These are phyloP conservation scores for Sialia sialis DNA, from an alignment of 2,113 vertebrate genomes.

Conservation along the genomic window DNA sequence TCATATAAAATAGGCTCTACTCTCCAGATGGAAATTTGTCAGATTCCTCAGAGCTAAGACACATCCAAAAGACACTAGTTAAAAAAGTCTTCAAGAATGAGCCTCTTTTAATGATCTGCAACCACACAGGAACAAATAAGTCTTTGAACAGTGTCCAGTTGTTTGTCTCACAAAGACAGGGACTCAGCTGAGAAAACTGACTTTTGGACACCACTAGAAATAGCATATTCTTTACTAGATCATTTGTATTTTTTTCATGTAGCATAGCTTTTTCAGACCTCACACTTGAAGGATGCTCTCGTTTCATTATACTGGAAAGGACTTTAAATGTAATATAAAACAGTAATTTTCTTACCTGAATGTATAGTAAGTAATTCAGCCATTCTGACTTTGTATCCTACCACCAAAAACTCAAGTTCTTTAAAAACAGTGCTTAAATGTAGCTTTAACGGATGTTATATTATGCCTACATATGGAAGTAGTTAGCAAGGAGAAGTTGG, in stretches of 20 bases:
- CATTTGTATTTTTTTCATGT: background rate
- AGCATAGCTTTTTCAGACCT: background rate
- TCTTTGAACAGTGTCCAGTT: slow-evolving; percentile 50
- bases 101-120: slow-evolving; percentile 46
- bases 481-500: slow-evolving; percentile 43
- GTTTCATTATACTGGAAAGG: background rate
- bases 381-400: background rate
- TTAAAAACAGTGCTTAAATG: slow-evolving; percentile 36
- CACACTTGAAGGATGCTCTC: background rate
- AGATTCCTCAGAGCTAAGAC: slow-evolving; percentile 50
- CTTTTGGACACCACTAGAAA: slow-evolving; percentile 41
- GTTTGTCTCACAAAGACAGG: slow-evolving; percentile 24
- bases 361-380: background rate
- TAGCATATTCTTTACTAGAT: background rate
- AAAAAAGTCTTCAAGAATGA: slow-evolving; percentile 53
- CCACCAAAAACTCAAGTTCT: background rate
- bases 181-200: slow-evolving; percentile 52
- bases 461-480: slow-evolving; percentile 56
- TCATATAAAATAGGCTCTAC: slow-evolving; percentile 22
- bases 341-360: background rate
- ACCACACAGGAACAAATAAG: slow-evolving; percentile 51
- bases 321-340: background rate
- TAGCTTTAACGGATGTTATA: slow-evolving; percentile 28
- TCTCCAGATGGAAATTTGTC: slow-evolving; percentile 57
- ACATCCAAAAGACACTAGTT: slow-evolving; percentile 37